Evolutionary conservation across 2,888 invertebrate genomes (phyloP).

Genomic region (Noctua fimbriata): DNA sequence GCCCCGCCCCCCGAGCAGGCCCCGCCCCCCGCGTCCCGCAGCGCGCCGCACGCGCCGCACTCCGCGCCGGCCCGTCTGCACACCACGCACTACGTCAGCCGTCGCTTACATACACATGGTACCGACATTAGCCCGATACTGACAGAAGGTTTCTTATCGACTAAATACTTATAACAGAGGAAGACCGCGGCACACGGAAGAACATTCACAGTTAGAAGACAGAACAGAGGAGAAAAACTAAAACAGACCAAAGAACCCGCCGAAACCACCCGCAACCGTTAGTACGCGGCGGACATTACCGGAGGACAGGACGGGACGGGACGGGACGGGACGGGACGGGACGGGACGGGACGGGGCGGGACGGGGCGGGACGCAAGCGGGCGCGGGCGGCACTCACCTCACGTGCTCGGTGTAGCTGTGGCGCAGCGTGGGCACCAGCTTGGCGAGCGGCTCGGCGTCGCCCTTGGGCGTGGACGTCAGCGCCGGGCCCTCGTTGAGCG

Average conservation of each 20-base stretch:
- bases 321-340: slow-evolving; percentile 20
- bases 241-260: slow-evolving; percentile 59
- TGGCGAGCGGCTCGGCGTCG: slow-evolving; percentile 40
- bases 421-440: slow-evolving; percentile 69
- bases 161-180: slow-evolving; percentile 38
- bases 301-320: slow-evolving; percentile 34
- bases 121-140: slow-evolving; percentile 13
- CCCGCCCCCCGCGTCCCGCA: slow-evolving; percentile 16
- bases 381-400: slow-evolving; percentile 73
- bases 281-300: slow-evolving; percentile 69
- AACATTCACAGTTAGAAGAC: slow-evolving; percentile 58
- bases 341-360: slow-evolving; percentile 4
- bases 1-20: slow-evolving; percentile 51
- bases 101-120: slow-evolving; percentile 5
- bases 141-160: slow-evolving; percentile 15
- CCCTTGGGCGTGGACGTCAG: slow-evolving; percentile 81
- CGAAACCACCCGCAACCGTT: slow-evolving; percentile 68
- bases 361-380: slow-evolving; percentile 18
- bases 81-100: slow-evolving; percentile 37
- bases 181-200: slow-evolving; percentile 51
- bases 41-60: slow-evolving; percentile 64
- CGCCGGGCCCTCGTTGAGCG: slow-evolving; percentile 70
- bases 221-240: slow-evolving; percentile 61
- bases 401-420: slow-evolving; percentile 83
- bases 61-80: slow-evolving; percentile 61